phyloP scores from a whole-genome alignment of 2,797 vertebrate genomes.

The Phrynocephalus forsythii region DNA sequence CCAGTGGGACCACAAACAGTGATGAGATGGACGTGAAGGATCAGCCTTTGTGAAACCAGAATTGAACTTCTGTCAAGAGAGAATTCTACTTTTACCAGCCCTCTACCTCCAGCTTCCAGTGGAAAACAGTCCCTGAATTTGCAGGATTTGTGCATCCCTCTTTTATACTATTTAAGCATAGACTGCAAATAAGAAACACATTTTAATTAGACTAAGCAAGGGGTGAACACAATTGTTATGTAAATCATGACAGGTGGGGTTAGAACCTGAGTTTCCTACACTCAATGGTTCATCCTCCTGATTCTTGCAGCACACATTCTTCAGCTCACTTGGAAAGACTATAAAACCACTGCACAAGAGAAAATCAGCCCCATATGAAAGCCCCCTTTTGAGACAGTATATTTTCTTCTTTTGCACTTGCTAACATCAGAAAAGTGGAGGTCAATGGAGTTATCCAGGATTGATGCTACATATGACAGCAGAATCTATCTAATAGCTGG shows the following conservation, averaged over 20 bases:
- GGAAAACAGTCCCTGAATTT: too few relatives aligned
- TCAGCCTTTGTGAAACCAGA: too few relatives aligned
- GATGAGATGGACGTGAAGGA: too few relatives aligned
- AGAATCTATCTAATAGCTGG: conserved; percentile 21
- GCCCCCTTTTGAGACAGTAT: background rate
- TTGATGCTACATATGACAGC: conserved; percentile 30
- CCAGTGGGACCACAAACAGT: too few relatives aligned
- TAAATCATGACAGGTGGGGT: background rate
- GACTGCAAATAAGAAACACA: background rate
- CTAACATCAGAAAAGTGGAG: conserved; percentile 22
- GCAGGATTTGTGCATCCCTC: too few relatives aligned
- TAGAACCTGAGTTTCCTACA: background rate
- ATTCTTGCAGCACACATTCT: background rate
- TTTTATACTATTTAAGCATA: background rate
- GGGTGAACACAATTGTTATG: background rate
- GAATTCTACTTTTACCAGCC: too few relatives aligned
- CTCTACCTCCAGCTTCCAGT: too few relatives aligned
- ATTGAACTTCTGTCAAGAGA: too few relatives aligned
- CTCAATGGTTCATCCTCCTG: background rate
- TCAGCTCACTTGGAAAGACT: background rate
- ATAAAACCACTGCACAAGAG: background rate
- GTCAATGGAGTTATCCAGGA: conserved; percentile 36
- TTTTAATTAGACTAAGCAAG: background rate
- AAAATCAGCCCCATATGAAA: background rate
- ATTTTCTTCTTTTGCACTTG: conserved; percentile 13